A percentile compares a stretch with the other conserved stretches of the same genome.
Conservation (phyloP, 2,113 vertebrate genomes). For the Aspidoscelis tigris region DNA sequence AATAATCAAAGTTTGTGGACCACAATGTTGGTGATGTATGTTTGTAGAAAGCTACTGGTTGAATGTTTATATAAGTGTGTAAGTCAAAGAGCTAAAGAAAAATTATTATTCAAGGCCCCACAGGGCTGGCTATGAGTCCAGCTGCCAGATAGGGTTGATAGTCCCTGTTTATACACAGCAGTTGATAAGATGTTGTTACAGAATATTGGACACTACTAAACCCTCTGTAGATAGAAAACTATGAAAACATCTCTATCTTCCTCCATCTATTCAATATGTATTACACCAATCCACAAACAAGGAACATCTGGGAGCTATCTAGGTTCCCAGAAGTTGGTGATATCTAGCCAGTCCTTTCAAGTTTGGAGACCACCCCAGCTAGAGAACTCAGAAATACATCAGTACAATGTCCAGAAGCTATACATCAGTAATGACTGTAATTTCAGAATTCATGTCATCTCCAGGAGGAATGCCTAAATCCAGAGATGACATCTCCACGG, state of each 20-base stretch:
- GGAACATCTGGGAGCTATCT: conserved; percentile 21
- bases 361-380: conserved; percentile 6
- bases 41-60: not conserved
- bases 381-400: not conserved
- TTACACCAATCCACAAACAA: not conserved
- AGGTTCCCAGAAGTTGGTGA: conserved; percentile 19
- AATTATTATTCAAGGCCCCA: not conserved
- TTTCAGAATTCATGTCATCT: conserved; percentile 84
- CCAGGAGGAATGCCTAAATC: conserved; percentile 74
- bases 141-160: not conserved
- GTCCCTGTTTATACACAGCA: not conserved
- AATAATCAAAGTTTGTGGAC: not conserved
- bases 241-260: conserved; percentile 9
- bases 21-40: not conserved
- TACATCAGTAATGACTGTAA: conserved; percentile 81
- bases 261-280: not conserved
- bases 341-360: conserved; percentile 21
- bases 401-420: conserved; percentile 44
- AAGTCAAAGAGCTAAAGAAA: not conserved
- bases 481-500: conserved; percentile 87
- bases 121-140: not conserved
- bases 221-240: not conserved
- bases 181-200: conserved; percentile 3
- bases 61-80: not conserved
- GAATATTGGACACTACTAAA: conserved; percentile 20